Conservation (phyloP, 2,113 vertebrate species). For the Boulengeromyrus knoepffleri region DNA sequence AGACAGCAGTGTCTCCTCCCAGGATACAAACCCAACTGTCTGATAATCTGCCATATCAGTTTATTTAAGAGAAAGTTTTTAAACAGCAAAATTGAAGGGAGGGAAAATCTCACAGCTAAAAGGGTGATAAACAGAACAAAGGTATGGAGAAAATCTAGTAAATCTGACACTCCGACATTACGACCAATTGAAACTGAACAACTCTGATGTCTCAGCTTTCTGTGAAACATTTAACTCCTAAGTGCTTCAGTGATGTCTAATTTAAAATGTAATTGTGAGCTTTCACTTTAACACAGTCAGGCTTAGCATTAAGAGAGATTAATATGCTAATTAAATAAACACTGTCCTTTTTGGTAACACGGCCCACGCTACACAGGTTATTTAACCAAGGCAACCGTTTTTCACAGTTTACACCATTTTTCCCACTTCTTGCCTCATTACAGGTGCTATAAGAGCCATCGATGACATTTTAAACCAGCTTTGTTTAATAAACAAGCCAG, state of each 20-base stretch:
- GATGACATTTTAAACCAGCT: not conserved
- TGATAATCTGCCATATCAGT: not conserved
- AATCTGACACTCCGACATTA: not conserved
- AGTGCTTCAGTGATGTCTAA: not conserved
- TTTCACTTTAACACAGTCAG: not conserved
- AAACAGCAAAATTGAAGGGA: not conserved
- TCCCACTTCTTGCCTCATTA: not conserved
- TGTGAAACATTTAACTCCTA: not conserved
- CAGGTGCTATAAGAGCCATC: not conserved
- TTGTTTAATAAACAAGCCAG: not conserved
- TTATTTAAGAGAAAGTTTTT: not conserved
- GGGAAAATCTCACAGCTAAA: not conserved
- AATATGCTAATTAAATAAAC: not conserved
- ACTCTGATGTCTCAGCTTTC: not conserved
- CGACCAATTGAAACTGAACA: not conserved
- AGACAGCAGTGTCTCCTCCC: not conserved
- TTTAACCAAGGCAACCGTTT: not conserved
- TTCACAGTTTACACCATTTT: not conserved
- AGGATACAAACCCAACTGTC: not conserved
- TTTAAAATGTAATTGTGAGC: not conserved
- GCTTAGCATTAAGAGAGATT: not conserved
- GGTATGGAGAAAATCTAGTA: not conserved
- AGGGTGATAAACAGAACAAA: not conserved
- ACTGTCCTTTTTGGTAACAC: not conserved
- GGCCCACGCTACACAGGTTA: not conserved